Conservation (phyloP, 2,888 invertebrate species). For the Phaedon cochleariae region DNA sequence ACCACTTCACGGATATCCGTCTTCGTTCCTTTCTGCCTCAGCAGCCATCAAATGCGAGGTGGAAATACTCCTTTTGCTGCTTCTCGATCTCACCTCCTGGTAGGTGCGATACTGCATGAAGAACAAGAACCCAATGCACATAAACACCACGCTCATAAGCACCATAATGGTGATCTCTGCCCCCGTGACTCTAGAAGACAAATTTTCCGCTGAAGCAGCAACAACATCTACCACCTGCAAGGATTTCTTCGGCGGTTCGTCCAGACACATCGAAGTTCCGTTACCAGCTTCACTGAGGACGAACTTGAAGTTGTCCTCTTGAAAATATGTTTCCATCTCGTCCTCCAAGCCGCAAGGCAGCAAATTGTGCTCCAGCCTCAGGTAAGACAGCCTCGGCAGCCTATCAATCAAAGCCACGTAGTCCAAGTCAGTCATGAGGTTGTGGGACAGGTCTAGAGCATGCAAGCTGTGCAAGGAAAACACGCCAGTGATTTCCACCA, state of each 20-base stretch:
- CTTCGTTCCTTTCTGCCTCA: conserved; percentile 40
- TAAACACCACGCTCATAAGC: conserved; percentile 46
- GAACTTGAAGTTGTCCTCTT: conserved; percentile 54
- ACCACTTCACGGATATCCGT: conserved; percentile 40
- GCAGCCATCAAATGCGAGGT: conserved; percentile 43
- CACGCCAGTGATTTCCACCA: conserved; percentile 52
- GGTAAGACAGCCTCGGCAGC: conserved; percentile 52
- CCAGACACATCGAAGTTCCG: conserved; percentile 45
- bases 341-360: conserved; percentile 55
- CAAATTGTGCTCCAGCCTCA: conserved; percentile 52
- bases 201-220: conserved; percentile 1
- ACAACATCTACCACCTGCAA: conserved; percentile 22
- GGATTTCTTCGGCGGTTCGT: conserved; percentile 33
- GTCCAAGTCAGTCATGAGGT: conserved; percentile 54
- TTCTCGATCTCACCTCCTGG: conserved; percentile 34
- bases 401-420: conserved; percentile 53
- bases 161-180: conserved; percentile 45
- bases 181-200: conserved; percentile 25
- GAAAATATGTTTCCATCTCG: conserved; percentile 54
- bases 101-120: conserved; percentile 51
- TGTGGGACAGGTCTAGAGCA: conserved; percentile 56
- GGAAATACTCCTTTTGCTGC: conserved; percentile 37
- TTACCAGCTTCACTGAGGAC: conserved; percentile 44
- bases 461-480: conserved; percentile 54
- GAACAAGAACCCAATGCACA: conserved; percentile 49